Conservation (phyloP, 2,797 vertebrate genomes). For the Artibeus lituratus region DNA sequence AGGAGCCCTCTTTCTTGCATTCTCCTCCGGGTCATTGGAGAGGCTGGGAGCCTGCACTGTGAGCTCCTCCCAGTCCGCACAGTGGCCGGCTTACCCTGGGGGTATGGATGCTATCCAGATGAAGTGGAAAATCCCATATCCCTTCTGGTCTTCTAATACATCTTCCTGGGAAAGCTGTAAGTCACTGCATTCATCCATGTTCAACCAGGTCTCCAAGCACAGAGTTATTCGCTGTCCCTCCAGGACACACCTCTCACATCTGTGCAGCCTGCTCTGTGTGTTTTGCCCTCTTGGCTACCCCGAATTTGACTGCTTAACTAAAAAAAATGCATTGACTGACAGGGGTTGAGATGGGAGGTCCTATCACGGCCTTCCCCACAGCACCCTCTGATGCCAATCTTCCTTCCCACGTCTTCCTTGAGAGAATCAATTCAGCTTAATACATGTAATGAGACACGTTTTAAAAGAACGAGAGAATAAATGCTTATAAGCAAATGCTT, state of each 20-base stretch:
- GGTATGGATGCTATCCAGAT: too few species aligned
- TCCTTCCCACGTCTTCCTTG: not conserved
- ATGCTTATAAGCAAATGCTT: not conserved
- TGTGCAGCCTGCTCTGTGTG: not conserved
- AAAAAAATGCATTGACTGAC: too few species aligned
- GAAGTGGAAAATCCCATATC: not conserved
- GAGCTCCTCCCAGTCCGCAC: not conserved
- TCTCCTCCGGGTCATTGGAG: not conserved
- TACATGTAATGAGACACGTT: not conserved
- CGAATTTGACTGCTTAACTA: not conserved
- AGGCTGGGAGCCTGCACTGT: accelerated
- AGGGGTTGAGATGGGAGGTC: not conserved
- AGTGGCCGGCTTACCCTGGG: not conserved
- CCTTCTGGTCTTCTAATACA: not conserved
- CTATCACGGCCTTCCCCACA: not conserved
- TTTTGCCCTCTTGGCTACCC: not conserved
- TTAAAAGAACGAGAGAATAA: not conserved
- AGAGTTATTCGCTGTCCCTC: too few species aligned
- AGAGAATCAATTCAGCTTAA: not conserved
- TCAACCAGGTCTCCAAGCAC: not conserved
- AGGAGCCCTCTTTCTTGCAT: not conserved
- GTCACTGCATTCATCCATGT: not conserved
- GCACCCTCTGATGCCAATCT: too few species aligned
- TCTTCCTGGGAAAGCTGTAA: not conserved
- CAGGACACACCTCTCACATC: not conserved